Conservation (phyloP, 2,888 invertebrate species). For the Ptychoptera albimana region DNA sequence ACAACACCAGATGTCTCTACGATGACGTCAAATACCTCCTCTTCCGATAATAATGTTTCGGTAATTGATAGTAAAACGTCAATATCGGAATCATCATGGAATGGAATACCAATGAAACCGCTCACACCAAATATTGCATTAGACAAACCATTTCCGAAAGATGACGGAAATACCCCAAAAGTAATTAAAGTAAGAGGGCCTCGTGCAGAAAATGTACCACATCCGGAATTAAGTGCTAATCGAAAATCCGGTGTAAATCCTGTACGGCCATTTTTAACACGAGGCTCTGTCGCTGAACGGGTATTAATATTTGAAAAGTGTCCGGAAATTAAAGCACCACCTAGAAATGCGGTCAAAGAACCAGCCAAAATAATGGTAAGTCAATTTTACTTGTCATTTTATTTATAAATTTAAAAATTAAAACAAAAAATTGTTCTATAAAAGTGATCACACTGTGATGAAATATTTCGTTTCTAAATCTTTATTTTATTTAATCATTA, state of each 20-base stretch:
- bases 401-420: too few species aligned
- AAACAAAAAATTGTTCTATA: too few species aligned
- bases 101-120: constrained; percentile 5
- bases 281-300: constrained; percentile 80
- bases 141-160: constrained; percentile 7
- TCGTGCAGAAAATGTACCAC: constrained; percentile 35
- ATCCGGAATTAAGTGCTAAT: constrained; percentile 39
- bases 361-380: constrained; percentile 34
- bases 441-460: too few species aligned
- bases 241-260: constrained; percentile 34
- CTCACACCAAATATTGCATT: not conserved
- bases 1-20: constrained; percentile 8
- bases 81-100: constrained; percentile 4
- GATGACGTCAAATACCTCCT: constrained; percentile 2
- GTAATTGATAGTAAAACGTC: constrained; percentile 7
- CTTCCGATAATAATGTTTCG: constrained; percentile 6
- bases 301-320: constrained; percentile 84
- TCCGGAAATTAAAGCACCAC: constrained; percentile 48
- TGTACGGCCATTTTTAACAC: constrained; percentile 68
- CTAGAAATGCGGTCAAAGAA: constrained; percentile 12
- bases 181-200: constrained; percentile 22
- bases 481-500: too few species aligned
- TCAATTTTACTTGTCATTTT: constrained; percentile 4
- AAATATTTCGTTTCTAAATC: too few species aligned
- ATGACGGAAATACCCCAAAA: constrained; percentile 10